Conservation (phyloP, 2,888 invertebrate species). For the Ephialtes manifestator region DNA sequence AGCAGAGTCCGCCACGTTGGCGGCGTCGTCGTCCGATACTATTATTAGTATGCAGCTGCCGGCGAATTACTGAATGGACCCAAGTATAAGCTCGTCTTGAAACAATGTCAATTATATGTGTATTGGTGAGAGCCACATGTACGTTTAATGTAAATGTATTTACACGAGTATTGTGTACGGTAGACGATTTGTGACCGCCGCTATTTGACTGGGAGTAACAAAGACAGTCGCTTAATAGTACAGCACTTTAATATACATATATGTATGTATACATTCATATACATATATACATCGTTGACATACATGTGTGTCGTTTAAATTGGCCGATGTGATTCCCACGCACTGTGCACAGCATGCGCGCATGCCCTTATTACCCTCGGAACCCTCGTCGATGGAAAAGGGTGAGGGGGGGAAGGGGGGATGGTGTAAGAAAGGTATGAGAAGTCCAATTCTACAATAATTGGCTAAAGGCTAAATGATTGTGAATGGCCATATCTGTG, state of each 20-base stretch:
- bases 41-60: slow-evolving; percentile 83
- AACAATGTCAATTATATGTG: slow-evolving; percentile 75
- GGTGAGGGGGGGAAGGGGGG: neutral
- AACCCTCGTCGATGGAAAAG: neutral
- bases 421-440: neutral
- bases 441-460: neutral
- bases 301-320: slow-evolving; percentile 25
- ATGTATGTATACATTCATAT: neutral
- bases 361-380: slow-evolving; percentile 1
- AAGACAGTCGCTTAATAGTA: slow-evolving; percentile 24
- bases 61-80: slow-evolving; percentile 82
- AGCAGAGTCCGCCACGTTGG: slow-evolving; percentile 63
- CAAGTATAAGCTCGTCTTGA: slow-evolving; percentile 77
- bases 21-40: slow-evolving; percentile 79
- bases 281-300: slow-evolving; percentile 24
- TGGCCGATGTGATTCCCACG: slow-evolving; percentile 62
- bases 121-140: slow-evolving; percentile 13
- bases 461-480: neutral
- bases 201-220: slow-evolving; percentile 29
- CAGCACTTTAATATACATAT: slow-evolving; percentile 9
- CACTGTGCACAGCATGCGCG: slow-evolving; percentile 27
- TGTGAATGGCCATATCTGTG: neutral
- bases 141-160: slow-evolving; percentile 10
- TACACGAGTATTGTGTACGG: slow-evolving; percentile 8
- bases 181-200: slow-evolving; percentile 34